phyloP scores from a whole-genome alignment of 2,113 vertebrate species.

The Pionites leucogaster region DNA sequence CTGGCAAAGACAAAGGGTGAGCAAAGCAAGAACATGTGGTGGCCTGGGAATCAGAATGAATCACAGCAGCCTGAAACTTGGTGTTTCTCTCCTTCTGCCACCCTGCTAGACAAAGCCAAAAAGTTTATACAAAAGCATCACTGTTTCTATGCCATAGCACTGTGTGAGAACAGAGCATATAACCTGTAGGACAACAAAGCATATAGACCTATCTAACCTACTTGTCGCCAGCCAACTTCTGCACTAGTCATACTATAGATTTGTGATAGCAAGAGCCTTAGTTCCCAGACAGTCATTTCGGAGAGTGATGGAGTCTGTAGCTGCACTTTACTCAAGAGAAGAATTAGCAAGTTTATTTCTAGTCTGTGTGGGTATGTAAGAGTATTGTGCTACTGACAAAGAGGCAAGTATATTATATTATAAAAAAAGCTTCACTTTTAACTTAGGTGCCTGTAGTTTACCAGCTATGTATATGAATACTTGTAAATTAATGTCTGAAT shows the following conservation, averaged over 20 bases:
- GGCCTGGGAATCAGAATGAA: not conserved
- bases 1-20: not conserved
- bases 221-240: not conserved
- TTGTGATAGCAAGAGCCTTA: not conserved
- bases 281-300: not conserved
- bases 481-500: not conserved
- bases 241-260: not conserved
- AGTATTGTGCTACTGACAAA: not conserved
- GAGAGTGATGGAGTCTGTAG: not conserved
- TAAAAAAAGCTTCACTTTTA: not conserved
- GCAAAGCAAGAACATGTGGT: not conserved
- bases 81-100: not conserved
- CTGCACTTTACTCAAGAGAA: not conserved
- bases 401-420: not conserved
- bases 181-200: not conserved
- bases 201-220: not conserved
- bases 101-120: not conserved
- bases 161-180: not conserved
- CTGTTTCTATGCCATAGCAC: not conserved
- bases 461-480: not conserved
- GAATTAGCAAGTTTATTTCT: not conserved
- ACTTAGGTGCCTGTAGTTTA: not conserved
- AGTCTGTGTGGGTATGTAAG: not conserved
- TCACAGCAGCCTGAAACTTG: not conserved
- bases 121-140: not conserved